Evolutionary conservation across 1,140 invertebrate genomes (phyloP), one percentile per base, ranked within the genome.

Genomic region (Drosophila melanica): DNA sequence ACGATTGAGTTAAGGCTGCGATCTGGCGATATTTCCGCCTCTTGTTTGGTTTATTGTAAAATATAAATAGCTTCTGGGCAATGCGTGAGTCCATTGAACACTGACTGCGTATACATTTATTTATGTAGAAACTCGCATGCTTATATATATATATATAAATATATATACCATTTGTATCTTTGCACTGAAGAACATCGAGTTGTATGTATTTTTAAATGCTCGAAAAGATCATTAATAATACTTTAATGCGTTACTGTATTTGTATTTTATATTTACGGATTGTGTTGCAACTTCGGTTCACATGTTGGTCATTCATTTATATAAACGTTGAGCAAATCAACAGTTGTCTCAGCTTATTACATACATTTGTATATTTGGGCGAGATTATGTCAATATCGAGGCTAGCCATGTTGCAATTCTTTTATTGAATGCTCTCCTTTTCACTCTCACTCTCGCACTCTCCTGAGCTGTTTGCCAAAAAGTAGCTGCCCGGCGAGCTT

Each of bases 221-320:
- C 55, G 42, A 60, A 81, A 78, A 87, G 79, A 81, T 75, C 81
- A 86, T 86, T 87, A 87, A 86, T 86, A 87, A 86, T 81, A 79
- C 75, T 86, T 81, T 70, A 78, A 71, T 64, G 81, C 65, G 81
- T 50, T 66, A 66, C 72, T 69, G 59, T 39, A 33, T 55, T 20
- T n/a, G n/a, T n/a, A n/a, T n/a, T n/a, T n/a, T n/a, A n/a, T n/a
- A n/a, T n/a, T n/a, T n/a, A n/a, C 51, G n/a, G 62, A 60, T 82
- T 78, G 79, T 74, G 81, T 60, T 82, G 81, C 81, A 84, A 79
- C 82, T 75, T 70, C 60, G 27, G 39, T 48, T 58, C 62, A 54
- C 47, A 57, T 41, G 39, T 5, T 60, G 45, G 18, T 39, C 39
- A 30, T 30, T 14, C 63, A 30, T 81, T 86, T 87, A 78, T 72